Conservation (phyloP, 2,113 vertebrate species). For the Gopherus evgoodei region DNA sequence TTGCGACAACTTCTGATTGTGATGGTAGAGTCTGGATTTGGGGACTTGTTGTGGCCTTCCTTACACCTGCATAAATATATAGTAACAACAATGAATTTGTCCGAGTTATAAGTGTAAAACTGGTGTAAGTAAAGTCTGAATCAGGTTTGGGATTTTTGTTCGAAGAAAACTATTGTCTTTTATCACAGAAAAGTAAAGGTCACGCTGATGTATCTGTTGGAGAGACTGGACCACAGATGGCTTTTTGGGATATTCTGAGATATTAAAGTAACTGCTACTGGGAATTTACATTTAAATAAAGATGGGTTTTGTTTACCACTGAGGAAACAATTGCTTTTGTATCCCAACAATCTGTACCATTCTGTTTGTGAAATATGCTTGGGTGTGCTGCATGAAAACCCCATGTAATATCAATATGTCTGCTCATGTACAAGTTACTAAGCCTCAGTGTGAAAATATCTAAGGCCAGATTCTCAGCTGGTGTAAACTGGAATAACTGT, state of each 20-base stretch:
- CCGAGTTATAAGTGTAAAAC: background rate
- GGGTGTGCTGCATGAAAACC: background rate
- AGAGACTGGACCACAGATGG: background rate
- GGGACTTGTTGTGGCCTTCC: background rate
- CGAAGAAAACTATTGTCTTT: background rate
- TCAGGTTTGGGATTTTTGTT: background rate
- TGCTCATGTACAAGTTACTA: accelerated
- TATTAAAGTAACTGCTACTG: background rate
- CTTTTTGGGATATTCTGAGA: background rate
- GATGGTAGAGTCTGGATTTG: background rate
- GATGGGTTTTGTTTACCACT: background rate
- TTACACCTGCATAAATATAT: accelerated
- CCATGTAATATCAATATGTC: background rate
- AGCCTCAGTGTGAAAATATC: accelerated
- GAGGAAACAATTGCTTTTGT: background rate
- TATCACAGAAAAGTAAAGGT: background rate
- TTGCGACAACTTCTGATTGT: background rate
- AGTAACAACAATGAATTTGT: background rate
- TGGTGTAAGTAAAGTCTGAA: background rate
- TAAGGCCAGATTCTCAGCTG: background rate
- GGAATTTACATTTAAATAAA: background rate
- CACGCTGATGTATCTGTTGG: background rate
- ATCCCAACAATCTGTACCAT: accelerated
- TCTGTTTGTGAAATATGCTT: accelerated
- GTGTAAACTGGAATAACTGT: background rate